Percentiles rank a stretch among this genome's conserved stretches.
Conservation (phyloP, 2,113 vertebrate species). For the Entelurus aequoreus region DNA sequence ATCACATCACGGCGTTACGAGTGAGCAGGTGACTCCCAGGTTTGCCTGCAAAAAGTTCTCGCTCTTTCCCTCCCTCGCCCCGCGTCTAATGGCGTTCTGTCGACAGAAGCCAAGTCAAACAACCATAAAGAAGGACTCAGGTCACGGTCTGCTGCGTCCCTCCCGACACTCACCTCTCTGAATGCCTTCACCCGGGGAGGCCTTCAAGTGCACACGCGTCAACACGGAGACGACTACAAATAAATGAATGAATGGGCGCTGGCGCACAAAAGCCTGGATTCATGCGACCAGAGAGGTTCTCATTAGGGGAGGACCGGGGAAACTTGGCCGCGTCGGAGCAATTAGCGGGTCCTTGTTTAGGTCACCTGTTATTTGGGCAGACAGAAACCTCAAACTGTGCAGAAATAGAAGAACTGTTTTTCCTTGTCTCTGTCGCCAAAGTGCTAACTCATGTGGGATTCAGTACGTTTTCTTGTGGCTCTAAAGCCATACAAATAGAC, state of each 20-base stretch:
- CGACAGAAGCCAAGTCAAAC: constrained; percentile 41
- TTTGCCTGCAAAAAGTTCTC: too few species aligned
- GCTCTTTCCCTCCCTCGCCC: too few species aligned
- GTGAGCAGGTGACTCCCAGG: too few species aligned
- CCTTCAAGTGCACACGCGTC: constrained; percentile 7
- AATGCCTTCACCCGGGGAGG: neutral
- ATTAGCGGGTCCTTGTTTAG: constrained; percentile 22
- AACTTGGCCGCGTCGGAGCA: constrained; percentile 3
- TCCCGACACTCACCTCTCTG: neutral
- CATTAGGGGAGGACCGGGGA: constrained; percentile 21
- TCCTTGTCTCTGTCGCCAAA: too few species aligned
- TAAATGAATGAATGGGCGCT: neutral
- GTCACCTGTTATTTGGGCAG: neutral
- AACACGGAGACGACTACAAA: constrained; percentile 6
- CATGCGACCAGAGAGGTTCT: constrained; percentile 31
- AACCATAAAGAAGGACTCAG: constrained; percentile 38
- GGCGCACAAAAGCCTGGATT: constrained; percentile 58
- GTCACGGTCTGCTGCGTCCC: neutral
- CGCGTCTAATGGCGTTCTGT: neutral
- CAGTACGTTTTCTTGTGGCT: too few species aligned
- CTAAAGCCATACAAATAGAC: too few species aligned
- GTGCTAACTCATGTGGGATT: neutral
- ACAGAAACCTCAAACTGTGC: neutral
- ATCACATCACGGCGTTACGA: too few species aligned
- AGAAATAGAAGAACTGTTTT: neutral